Base-by-base conservation (phyloP, 2,113 vertebrate species). In the Felis chaus region DNA sequence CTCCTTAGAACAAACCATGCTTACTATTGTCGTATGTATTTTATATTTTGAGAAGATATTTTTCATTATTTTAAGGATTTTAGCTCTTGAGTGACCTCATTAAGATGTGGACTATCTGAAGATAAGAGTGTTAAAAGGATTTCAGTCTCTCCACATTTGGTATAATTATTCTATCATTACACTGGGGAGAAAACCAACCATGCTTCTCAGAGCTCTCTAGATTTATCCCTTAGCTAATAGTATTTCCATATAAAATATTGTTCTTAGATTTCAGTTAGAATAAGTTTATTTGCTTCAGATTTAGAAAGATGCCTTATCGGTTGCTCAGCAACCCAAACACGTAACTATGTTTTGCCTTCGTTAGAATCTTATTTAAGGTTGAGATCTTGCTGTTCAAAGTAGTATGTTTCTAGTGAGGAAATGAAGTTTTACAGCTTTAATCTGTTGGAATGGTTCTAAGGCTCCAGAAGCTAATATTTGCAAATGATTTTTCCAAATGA, bases 251-350 rank as follows among this genome's bases (percentile, higher is more conserved):
- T 81, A 73, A 92, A 76, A 83, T 86, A 81, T 76, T 76, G 18
- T 94, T 90, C n/a, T 95, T 50, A 68, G 82, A 63, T 95, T 95
- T 94, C 71, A 91, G 71, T 63, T 85, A 36, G 66, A 87, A 81
- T 93, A 71, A 36, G 81, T 83, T 80, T 78, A 83, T 89, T 95
- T 86, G 63, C 61, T 61, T 90, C 66, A 65, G 55, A 68, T 65
- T 97, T 90, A 45, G 39, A 88, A 96, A 92, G 84, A 90, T 66
- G 41, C 33, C 68, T 78, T 89, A 39, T 41, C 10, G 8, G 92
- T 96, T 96, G 88, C 96, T 88, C 39, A 90, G 88, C 94, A 97
- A 94, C 90, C 76, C 73, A 88, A 78, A 85, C 55, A 85, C 21
- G 55, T 91, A 85, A 68, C 90, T 90, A 3, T 82, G 84, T 90